Evolutionary conservation across 2,888 invertebrate genomes (phyloP).

Genomic region (Hirtodrosophila alboralis): DNA sequence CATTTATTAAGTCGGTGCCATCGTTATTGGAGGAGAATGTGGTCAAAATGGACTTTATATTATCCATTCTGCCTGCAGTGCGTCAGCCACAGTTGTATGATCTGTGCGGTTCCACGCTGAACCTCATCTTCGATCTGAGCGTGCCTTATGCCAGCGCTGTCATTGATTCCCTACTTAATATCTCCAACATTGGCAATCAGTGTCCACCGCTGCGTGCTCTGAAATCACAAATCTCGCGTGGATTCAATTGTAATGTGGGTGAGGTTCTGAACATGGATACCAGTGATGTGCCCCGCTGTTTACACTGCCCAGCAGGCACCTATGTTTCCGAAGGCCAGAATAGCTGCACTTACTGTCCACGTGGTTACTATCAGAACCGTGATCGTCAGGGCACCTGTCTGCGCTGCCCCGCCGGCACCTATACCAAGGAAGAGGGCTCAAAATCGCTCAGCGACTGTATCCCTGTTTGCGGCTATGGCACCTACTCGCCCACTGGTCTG

Average conservation of each 20-base stretch:
- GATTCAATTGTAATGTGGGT: constrained; percentile 96
- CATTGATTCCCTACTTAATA: constrained; percentile 94
- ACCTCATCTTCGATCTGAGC: constrained; percentile 96
- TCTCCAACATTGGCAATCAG: constrained; percentile 95
- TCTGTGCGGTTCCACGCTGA: constrained; percentile 96
- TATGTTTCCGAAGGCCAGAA: constrained; percentile 95
- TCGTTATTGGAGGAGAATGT: constrained; percentile 93
- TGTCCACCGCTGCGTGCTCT: constrained; percentile 96
- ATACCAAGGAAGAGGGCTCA: constrained; percentile 95
- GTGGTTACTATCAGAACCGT: constrained; percentile 96
- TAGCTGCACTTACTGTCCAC: constrained; percentile 94
- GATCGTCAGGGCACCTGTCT: constrained; percentile 95
- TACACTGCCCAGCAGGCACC: constrained; percentile 98
- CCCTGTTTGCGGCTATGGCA: constrained; percentile 97
- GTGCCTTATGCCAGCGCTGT: constrained; percentile 96
- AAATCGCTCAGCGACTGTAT: constrained; percentile 94
- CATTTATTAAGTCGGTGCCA: constrained; percentile 93
- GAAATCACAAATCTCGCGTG: constrained; percentile 92
- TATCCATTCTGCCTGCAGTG: constrained; percentile 94
- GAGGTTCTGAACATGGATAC: constrained; percentile 97
- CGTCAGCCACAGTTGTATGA: constrained; percentile 96
- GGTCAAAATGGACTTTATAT: constrained; percentile 94
- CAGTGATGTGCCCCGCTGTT: constrained; percentile 95
- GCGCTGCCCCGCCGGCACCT: constrained; percentile 96
- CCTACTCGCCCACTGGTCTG: constrained; percentile 96